A percentile compares a stretch with the other conserved stretches of the same genome.
These are phyloP conservation scores for Apostichopus californicus DNA, from an alignment of 35 echinoderm and acorn worm genomes.

Conservation along the genomic window DNA sequence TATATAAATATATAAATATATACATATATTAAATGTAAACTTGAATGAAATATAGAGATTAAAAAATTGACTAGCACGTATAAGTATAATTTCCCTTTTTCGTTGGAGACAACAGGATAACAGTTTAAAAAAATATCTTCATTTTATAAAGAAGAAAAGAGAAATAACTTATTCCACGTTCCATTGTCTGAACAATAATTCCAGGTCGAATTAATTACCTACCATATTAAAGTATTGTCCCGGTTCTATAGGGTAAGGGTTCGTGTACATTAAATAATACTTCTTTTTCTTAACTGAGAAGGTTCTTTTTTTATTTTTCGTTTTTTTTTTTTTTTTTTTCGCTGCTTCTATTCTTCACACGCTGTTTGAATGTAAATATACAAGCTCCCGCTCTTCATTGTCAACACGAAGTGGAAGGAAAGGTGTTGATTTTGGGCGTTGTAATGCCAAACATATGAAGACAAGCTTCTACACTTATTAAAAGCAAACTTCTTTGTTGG, in stretches of 20 bases:
- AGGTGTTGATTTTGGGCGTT: conserved; percentile 50
- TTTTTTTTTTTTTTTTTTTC: neutral
- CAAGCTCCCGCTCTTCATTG: conserved; percentile 15
- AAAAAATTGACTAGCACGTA: too few relatives aligned
- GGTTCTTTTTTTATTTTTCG: neutral
- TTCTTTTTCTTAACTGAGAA: too few relatives aligned
- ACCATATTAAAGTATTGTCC: neutral
- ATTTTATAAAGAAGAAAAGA: too few relatives aligned
- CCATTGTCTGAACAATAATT: too few relatives aligned
- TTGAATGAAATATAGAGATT: too few relatives aligned
- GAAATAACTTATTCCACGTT: too few relatives aligned
- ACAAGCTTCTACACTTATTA: conserved; percentile 29
- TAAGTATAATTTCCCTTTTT: too few relatives aligned
- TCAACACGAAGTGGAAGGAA: conserved; percentile 22
- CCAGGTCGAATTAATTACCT: neutral
- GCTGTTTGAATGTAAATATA: conserved; percentile 27
- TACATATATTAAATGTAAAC: too few relatives aligned
- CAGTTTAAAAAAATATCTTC: too few relatives aligned
- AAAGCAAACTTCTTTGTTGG: neutral
- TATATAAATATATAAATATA: too few relatives aligned
- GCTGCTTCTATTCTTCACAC: neutral
- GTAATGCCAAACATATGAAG: conserved; percentile 27
- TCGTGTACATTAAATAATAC: too few relatives aligned
- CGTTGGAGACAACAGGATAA: too few relatives aligned
- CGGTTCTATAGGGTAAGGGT: neutral